Evolutionary conservation across 2,888 invertebrate species (phyloP), one percentile per base, ranked within the genome.

Genomic region (Cordilura impudica): DNA sequence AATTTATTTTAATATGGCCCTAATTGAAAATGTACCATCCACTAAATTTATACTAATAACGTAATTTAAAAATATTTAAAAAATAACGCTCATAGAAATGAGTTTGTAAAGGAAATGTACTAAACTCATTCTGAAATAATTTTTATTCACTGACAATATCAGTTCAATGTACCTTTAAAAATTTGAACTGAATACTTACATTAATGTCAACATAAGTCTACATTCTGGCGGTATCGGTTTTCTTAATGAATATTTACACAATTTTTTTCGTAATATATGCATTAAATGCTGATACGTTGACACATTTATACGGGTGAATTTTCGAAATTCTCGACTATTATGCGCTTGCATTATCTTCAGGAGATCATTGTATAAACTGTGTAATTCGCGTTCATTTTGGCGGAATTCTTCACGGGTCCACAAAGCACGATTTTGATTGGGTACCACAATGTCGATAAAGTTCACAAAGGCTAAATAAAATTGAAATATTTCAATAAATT

Each of bases 181-280:
- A 65, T 21, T 16, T 31, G 21, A 18, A 56, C 21, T 61, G 0
- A 2, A 29, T 35, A 79, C 74, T 71, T 58, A 79, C 79, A 79
- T 75, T 29, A 79, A 66, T 0, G 79, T 79, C n/a, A 79, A 35
- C 71, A 79, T 45, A 2, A 79, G 53, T 6, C 79, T 56, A 29
- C 79, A 79, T 51, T 79, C 79, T 10, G 79, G 61, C 18, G 79
- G 74, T 51, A 79, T 79, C n/a, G 79, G 75, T 16, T 79, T 79
- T 8, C 79, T 39, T 14, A 71, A 16, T 4, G 79, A 79, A 63
- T 74, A 75, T 61, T 74, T 74, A 5, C 23, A 23, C 18, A 79
- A 26, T 18, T 56, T 79, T 43, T 74, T 61, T 35, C 31, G 61
- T 31, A 79, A 56, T 8, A 79, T 54, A 8, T 4, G 16, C 21